Evolutionary conservation across 2,888 invertebrate species (phyloP).

Genomic region (Phalangium opilio): DNA sequence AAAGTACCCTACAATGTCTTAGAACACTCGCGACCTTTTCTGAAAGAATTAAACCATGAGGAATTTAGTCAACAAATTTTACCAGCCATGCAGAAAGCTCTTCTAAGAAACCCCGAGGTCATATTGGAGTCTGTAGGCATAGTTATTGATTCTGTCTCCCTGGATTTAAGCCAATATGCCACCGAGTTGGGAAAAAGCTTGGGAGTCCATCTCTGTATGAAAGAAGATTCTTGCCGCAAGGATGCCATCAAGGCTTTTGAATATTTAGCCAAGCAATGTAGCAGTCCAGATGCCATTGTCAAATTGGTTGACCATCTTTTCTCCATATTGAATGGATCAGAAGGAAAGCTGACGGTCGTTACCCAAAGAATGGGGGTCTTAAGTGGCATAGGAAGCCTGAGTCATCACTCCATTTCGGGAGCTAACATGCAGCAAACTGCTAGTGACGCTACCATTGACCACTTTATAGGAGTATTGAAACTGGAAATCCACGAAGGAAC

Average conservation of each 20-base stretch:
- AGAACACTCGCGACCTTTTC: constrained; percentile 8
- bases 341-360: constrained; percentile 75
- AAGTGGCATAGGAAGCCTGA: constrained; percentile 53
- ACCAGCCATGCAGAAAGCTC: constrained; percentile 74
- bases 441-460: constrained; percentile 45
- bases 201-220: constrained; percentile 63
- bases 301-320: constrained; percentile 49
- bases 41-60: constrained; percentile 17
- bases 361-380: constrained; percentile 77
- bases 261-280: constrained; percentile 54
- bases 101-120: constrained; percentile 85
- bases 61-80: constrained; percentile 58
- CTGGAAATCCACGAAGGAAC: constrained; percentile 86
- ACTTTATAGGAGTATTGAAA: constrained; percentile 61
- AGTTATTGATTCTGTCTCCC: constrained; percentile 50
- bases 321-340: constrained; percentile 66
- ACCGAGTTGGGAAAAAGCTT: constrained; percentile 55
- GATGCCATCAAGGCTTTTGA: constrained; percentile 58
- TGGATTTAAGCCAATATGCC: constrained; percentile 62
- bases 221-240: constrained; percentile 57
- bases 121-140: constrained; percentile 59
- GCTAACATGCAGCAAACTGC: constrained; percentile 40
- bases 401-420: constrained; percentile 48
- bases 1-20: constrained; percentile 8
- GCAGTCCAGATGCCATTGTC: constrained; percentile 46